Evolutionary conservation across 2,797 vertebrate genomes (phyloP), one percentile per base, ranked within the genome.

Genomic region (Galagoides demidoff): DNA sequence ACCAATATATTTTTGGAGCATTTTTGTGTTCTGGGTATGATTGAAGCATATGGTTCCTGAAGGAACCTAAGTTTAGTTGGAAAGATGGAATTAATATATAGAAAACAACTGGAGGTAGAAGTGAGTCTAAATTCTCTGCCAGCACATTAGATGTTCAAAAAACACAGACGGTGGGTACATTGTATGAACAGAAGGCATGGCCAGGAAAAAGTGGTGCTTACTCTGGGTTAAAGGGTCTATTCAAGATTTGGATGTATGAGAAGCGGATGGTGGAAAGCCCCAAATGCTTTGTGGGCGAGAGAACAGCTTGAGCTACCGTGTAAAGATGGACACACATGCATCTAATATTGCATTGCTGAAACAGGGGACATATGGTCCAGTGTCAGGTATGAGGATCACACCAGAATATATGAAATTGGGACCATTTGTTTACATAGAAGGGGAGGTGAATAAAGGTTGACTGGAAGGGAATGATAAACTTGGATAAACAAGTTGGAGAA

Each of bases 21-120:
- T 64, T 89, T 96, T 74, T 61, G 52, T 74, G n/a, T 79, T 96
- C 70, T 84, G 29, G 49, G 68, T n/a, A 13, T 89, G 91, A 76
- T 57, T 89, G 55, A 6, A 74, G 5, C 34, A 63, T 10, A 10
- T 63, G 43, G 11, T 37, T 92, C 20, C 31, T 82, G 43, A 87
- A 93, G 66, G 45, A 92, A 92, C 27, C 37, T 66, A 31, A 74
- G 39, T 90, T 90, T 63, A 49, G 17, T 55, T 93, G 87, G 37
- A 85, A 20, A 59, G 39, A 11, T 49, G 90, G 92, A 78, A 76
- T 19, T 85, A 71, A 70, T 9, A 29, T 25, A 76, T 3, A 71
- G 37, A 74, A 85, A 79, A 88, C 43, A 68, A 55, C 27, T 74
- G 11, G 29, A 95, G 77, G 34, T 85, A 86, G 77, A 64, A 61